Percentiles rank a stretch among this genome's conserved stretches.
Conservation (phyloP, 2,797 vertebrate genomes). For the Potorous gilbertii region DNA sequence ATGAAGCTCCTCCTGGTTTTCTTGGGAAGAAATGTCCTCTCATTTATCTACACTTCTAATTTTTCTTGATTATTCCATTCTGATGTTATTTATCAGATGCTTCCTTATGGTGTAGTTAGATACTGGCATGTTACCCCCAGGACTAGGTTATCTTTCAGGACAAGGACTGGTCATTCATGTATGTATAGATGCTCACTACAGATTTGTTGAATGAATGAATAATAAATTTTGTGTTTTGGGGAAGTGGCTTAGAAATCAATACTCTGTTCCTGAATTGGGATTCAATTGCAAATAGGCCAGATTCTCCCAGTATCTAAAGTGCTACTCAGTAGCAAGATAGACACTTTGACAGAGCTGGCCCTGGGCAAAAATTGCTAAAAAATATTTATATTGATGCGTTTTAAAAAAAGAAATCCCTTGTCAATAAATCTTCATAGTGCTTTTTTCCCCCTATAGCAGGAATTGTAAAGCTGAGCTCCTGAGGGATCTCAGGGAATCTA, state of each 20-base stretch:
- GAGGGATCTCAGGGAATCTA: background rate
- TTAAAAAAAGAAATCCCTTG: background rate
- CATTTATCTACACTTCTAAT: background rate
- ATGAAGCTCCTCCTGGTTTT: background rate
- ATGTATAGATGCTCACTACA: background rate
- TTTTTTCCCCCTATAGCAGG: background rate
- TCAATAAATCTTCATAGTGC: background rate
- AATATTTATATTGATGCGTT: background rate
- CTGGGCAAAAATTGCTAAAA: background rate
- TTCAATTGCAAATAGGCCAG: constrained; percentile 37
- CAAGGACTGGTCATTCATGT: background rate
- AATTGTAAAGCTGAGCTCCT: background rate
- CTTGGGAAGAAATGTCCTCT: background rate
- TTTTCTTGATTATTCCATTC: background rate
- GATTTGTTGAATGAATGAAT: background rate
- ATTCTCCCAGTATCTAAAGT: background rate
- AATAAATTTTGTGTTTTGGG: background rate
- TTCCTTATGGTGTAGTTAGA: background rate
- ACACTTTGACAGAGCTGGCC: background rate
- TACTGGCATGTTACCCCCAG: background rate
- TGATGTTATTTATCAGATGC: background rate
- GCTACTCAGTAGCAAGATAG: background rate
- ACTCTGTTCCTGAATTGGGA: constrained; percentile 22
- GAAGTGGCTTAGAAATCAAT: background rate
- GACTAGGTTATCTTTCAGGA: background rate